Evolutionary conservation across 2,888 invertebrate genomes (phyloP), one percentile per base, ranked within the genome.

Genomic region (Pseudococcus jackbeardsleyi): DNA sequence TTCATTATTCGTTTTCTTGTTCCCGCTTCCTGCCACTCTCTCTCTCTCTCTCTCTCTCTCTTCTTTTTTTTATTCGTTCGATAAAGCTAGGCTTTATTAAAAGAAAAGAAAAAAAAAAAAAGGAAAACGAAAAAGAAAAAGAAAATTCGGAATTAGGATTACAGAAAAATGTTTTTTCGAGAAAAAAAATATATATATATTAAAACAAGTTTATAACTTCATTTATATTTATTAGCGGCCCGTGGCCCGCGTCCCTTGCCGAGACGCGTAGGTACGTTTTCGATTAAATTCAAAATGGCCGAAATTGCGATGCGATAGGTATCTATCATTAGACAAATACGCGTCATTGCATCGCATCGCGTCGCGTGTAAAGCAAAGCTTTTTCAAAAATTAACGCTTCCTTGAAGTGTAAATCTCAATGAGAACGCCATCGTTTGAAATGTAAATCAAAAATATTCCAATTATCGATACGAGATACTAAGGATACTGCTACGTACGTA

Each of bases 221-320:
- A 68, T 68, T 68, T 68, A 26, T 68, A 68, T 68, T 68, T 68
- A 68, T 68, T 68, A 68, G 22, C 9, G n/a, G 54, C n/a, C 54
- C 17, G 54, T 26, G 8, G 6, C 15, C 11, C 68, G 68, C 26
- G 7, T 4, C 68, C 5, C 26, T 26, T 11, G 12, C 26, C 68
- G 26, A 26, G 4, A 50, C 54, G 54, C 17, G 54, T n/a, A n/a
- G 11, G 5, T 33, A 68, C 11, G 26, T 68, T 68, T 68, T 68
- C 68, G 68, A 68, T 68, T 22, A 68, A 68, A 68, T 68, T 68
- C 26, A 68, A 68, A 68, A 68, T 68, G 68, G 68, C 68, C 68
- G 68, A 68, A 68, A 68, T 68, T 68, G 26, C 68, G 26, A 68
- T 9, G 26, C 64, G 54, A n/a, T 54, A 68, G 68, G 26, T 26